These are phyloP conservation scores for Sylvia atricapilla DNA, from an alignment of 2,113 vertebrate species.

Conservation along the genomic window DNA sequence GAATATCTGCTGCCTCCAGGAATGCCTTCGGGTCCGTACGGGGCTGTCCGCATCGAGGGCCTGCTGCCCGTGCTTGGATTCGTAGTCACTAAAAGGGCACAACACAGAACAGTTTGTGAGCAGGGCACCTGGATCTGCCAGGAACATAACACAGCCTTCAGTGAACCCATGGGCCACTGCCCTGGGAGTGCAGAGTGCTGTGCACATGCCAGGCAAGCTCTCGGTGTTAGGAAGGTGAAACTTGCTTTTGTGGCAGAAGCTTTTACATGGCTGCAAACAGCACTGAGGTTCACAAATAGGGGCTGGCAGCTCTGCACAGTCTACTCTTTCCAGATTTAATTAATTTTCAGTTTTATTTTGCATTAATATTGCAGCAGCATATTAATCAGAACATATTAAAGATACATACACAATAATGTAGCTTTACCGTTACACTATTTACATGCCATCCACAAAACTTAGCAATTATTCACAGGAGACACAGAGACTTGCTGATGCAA, in stretches of 20 bases:
- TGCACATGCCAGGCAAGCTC: background rate
- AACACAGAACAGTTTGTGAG: background rate
- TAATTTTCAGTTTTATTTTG: background rate
- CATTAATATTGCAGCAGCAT: background rate
- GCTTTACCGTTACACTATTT: background rate
- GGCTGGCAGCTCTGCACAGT: background rate
- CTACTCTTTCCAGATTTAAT: background rate
- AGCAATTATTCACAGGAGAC: background rate
- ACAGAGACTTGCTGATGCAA: background rate
- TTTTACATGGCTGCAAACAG: background rate
- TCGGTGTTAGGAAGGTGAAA: background rate
- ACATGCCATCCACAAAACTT: background rate
- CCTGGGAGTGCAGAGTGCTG: background rate
- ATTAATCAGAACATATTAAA: background rate
- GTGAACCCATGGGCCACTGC: fast-evolving
- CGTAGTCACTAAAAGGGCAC: constrained; percentile 80
- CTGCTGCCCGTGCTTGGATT: constrained; percentile 73
- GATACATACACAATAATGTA: background rate
- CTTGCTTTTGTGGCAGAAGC: background rate
- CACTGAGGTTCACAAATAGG: background rate
- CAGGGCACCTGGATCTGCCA: background rate
- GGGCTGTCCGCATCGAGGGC: constrained; percentile 70
- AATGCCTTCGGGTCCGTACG: constrained; percentile 83
- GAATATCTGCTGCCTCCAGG: constrained; percentile 98
- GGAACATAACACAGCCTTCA: background rate